phyloP scores from a whole-genome alignment of 1,140 invertebrate genomes.

The Orchestia grillus region DNA sequence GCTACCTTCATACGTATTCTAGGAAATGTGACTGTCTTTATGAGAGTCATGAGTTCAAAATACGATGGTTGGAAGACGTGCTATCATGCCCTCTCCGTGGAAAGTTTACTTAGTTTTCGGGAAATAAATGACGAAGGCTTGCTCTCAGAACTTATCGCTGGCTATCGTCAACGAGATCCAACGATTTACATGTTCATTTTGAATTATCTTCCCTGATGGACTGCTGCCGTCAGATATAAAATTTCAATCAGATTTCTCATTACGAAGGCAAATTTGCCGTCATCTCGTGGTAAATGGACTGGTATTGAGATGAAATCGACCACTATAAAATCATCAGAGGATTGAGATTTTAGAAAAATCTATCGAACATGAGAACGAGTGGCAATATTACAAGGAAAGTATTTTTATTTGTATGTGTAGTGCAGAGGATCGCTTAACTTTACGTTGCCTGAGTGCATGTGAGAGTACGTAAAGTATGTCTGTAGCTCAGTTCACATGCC shows the following conservation, averaged over 20 bases:
- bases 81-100: neutral
- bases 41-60: neutral
- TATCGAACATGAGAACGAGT: neutral
- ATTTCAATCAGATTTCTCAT: conserved; percentile 10
- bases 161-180: neutral
- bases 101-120: neutral
- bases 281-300: neutral
- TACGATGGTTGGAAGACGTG: too few relatives aligned
- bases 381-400: neutral
- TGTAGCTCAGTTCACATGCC: too few relatives aligned
- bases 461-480: too few relatives aligned
- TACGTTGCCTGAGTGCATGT: too few relatives aligned
- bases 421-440: too few relatives aligned
- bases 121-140: neutral
- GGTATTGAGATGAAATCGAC: neutral
- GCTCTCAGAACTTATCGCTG: neutral
- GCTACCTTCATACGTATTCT: too few relatives aligned
- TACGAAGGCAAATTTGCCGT: neutral
- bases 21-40: neutral
- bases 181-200: neutral
- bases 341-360: neutral
- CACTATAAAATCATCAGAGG: neutral
- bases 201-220: neutral
- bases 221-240: neutral
- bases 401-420: neutral